phyloP scores from a whole-genome alignment of 1,140 invertebrate genomes.

The Ectropis grisescens region DNA sequence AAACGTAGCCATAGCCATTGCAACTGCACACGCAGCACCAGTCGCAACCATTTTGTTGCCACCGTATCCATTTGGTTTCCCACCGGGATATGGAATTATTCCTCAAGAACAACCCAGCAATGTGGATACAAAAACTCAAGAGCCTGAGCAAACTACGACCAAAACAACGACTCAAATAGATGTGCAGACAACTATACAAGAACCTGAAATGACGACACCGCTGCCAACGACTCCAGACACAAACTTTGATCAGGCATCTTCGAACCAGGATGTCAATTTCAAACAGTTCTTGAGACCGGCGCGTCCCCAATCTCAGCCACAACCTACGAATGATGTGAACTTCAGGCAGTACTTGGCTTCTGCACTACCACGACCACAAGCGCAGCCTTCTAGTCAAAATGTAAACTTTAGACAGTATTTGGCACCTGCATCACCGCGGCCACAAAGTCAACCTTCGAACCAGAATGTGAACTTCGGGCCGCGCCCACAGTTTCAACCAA shows the following conservation, averaged over 20 bases:
- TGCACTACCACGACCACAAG: background rate
- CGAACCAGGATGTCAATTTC: constrained; percentile 47
- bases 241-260: constrained; percentile 44
- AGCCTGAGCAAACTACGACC: constrained; percentile 22
- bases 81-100: constrained; percentile 36
- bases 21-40: constrained; percentile 51
- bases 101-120: constrained; percentile 26
- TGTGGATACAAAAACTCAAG: constrained; percentile 27
- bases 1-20: constrained; percentile 51
- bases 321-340: constrained; percentile 3
- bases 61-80: constrained; percentile 51
- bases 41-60: constrained; percentile 51
- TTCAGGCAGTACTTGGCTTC: background rate
- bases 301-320: constrained; percentile 1
- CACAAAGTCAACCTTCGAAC: constrained; percentile 2
- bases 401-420: constrained; percentile 1
- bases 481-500: too few relatives aligned
- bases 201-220: constrained; percentile 34
- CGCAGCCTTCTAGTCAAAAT: background rate
- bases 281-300: constrained; percentile 29
- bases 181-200: constrained; percentile 22
- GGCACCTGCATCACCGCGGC: background rate
- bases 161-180: constrained; percentile 17
- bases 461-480: too few relatives aligned
- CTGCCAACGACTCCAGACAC: constrained; percentile 37